Conservation (phyloP, 2,113 vertebrate genomes). For the Nibea coibor region DNA sequence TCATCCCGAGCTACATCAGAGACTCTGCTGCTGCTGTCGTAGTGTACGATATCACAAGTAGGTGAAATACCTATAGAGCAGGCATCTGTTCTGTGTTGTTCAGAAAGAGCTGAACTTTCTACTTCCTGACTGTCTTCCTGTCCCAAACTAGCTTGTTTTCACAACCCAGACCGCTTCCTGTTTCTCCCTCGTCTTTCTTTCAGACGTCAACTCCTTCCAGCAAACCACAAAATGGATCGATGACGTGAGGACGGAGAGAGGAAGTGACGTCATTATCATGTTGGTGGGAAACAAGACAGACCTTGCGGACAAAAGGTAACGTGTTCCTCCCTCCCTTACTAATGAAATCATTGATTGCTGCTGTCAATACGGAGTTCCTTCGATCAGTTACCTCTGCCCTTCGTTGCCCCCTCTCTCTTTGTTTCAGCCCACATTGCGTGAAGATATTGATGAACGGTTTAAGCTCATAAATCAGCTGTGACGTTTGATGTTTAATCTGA, state of each 20-base stretch:
- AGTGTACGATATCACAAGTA: constrained; percentile 99
- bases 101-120: too few species aligned
- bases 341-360: constrained; percentile 63
- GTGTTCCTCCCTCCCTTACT: constrained; percentile 26
- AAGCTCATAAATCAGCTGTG: not conserved
- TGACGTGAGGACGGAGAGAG: constrained; percentile 97
- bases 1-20: constrained; percentile 99
- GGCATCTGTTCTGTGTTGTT: not conserved
- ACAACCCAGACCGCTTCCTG: constrained; percentile 9
- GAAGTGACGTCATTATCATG: constrained; percentile 99
- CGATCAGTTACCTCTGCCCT: constrained; percentile 18
- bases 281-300: constrained; percentile 99
- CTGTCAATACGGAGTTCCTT: constrained; percentile 41
- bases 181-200: not conserved
- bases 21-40: constrained; percentile 98
- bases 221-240: constrained; percentile 99
- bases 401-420: not conserved
- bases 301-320: constrained; percentile 98
- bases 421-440: not conserved
- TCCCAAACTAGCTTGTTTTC: constrained; percentile 1
- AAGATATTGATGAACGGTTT: constrained; percentile 15
- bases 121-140: not conserved
- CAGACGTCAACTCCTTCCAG: constrained; percentile 99
- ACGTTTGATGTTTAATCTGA: not conserved
- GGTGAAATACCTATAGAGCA: constrained; percentile 81